phyloP scores from a whole-genome alignment of 2,113 vertebrate genomes.

The crab-eating macaque (Macaca fascicularis) region DNA sequence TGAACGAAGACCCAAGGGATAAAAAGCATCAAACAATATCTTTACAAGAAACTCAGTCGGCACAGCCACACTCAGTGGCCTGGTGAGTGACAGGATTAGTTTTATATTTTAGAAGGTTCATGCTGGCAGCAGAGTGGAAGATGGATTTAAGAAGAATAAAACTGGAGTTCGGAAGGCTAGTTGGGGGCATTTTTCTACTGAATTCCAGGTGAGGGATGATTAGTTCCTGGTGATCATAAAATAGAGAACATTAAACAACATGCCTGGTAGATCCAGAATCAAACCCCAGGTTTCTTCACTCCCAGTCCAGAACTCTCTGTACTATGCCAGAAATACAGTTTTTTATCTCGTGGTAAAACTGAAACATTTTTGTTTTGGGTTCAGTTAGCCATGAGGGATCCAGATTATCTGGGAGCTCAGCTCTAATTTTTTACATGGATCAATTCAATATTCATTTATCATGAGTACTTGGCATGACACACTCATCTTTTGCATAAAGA shows the following conservation, averaged over 20 bases:
- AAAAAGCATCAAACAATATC: neutral
- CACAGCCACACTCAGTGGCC: neutral
- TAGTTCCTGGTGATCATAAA: neutral
- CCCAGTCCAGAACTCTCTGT: neutral
- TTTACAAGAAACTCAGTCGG: neutral
- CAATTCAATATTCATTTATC: slow-evolving; percentile 18
- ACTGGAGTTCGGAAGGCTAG: neutral
- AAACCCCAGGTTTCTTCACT: neutral
- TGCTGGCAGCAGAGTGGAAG: neutral
- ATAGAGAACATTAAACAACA: neutral
- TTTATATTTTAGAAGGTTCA: slow-evolving; percentile 32
- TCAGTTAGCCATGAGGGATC: neutral
- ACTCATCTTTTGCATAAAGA: neutral
- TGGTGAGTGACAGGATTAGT: neutral
- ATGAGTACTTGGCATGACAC: neutral
- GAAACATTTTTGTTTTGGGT: neutral
- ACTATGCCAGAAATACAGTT: neutral
- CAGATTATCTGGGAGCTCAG: neutral
- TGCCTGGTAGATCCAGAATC: neutral
- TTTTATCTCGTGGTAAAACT: neutral
- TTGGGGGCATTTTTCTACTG: neutral
- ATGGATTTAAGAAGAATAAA: slow-evolving; percentile 37
- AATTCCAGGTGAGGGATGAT: neutral
- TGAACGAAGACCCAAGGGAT: neutral
- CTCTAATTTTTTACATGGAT: neutral